Evolutionary conservation across 2,113 vertebrate genomes (phyloP).

Genomic region (Numida meleagris): DNA sequence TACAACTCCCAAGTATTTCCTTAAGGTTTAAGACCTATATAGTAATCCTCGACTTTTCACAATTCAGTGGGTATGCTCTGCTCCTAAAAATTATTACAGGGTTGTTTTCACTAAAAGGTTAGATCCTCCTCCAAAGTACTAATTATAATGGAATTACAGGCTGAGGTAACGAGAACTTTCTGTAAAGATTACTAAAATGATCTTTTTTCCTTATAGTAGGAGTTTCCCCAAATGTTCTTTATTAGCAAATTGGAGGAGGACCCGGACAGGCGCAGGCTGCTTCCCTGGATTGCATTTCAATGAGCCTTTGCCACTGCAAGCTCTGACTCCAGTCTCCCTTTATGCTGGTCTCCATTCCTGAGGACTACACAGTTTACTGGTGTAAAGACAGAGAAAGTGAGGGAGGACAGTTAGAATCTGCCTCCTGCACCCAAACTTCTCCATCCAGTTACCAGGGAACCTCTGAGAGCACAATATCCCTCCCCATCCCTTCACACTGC

Average conservation of each 20-base stretch:
- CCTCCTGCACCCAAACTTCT: background rate
- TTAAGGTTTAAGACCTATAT: slow-evolving; percentile 24
- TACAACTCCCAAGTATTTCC: slow-evolving; percentile 23
- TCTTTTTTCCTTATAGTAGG: background rate
- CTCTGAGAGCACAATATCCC: background rate
- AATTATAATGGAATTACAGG: background rate
- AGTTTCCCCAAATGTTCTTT: background rate
- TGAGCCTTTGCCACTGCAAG: background rate
- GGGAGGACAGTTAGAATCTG: accelerated
- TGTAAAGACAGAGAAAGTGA: background rate
- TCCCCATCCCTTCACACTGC: background rate
- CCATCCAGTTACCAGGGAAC: background rate
- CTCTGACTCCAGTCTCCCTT: background rate
- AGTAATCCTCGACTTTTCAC: slow-evolving; percentile 29
- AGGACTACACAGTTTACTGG: background rate
- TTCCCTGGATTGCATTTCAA: background rate
- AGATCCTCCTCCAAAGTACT: background rate
- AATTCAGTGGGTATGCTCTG: background rate
- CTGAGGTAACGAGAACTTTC: background rate
- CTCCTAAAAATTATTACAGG: slow-evolving; percentile 18
- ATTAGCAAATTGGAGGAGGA: background rate
- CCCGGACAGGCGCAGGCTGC: background rate
- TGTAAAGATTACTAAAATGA: background rate
- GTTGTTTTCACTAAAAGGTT: background rate
- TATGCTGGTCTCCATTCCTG: background rate